Conservation (phyloP, 2,797 vertebrate genomes). For the Falco rusticolus region DNA sequence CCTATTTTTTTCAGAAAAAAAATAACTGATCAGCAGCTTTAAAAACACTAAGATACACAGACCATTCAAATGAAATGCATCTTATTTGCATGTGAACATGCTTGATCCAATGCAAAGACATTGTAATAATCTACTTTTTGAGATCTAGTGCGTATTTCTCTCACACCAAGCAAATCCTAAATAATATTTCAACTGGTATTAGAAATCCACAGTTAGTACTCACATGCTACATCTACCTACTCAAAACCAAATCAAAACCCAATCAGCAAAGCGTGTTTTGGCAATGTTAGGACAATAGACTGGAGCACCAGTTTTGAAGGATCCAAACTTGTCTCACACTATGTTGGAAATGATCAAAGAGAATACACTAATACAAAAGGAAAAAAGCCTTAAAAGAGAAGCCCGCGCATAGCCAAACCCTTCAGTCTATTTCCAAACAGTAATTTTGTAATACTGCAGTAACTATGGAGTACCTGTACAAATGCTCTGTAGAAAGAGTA, state of each 20-base stretch:
- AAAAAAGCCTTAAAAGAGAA: not conserved
- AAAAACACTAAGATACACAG: not conserved
- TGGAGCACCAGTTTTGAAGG: not conserved
- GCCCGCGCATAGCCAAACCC: not conserved
- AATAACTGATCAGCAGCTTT: not conserved
- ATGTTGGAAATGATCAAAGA: not conserved
- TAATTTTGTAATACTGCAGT: not conserved
- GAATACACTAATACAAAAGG: not conserved
- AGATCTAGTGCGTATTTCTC: not conserved
- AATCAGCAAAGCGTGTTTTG: not conserved
- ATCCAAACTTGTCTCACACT: not conserved
- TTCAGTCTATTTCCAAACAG: not conserved
- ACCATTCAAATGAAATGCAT: not conserved
- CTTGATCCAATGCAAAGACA: not conserved
- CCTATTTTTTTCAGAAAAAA: constrained; percentile 68
- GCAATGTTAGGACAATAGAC: not conserved
- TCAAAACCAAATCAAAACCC: not conserved
- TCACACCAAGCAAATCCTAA: not conserved
- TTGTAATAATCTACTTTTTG: not conserved
- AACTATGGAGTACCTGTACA: not conserved
- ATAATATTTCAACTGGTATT: not conserved
- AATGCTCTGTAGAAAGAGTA: not conserved
- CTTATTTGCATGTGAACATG: not conserved
- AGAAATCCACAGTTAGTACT: not conserved
- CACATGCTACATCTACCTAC: not conserved